Evolutionary conservation across 1,140 invertebrate genomes (phyloP), one percentile per base, ranked within the genome.

Genomic region (Venturia canescens): DNA sequence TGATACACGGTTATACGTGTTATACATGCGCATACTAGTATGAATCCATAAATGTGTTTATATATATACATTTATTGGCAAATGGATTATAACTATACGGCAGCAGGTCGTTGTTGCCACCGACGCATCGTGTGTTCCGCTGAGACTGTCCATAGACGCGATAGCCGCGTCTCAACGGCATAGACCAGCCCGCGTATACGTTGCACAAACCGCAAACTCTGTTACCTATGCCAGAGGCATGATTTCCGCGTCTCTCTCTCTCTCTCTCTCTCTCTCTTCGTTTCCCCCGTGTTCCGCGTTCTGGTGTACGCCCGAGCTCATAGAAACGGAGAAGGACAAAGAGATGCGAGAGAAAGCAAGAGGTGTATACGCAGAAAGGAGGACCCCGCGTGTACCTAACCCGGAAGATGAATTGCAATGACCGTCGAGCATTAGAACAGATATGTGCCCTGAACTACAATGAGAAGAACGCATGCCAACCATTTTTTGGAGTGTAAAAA

Each of bases 231-330:
- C 87, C 80, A 79, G 80, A 82, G 84, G 86, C 82, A 85, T 83
- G 81, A 85, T 88, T 88, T 88, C 87, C 86, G 86, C 85, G 84
- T 87, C 84, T 84, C 83, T 85, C 84, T 87, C 84, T 84, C 83
- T 80, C 77, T 82, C 86, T 80, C 72, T 79, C 60, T 16, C 38
- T 50, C 57, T 23, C 44, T 63, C 74, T 44, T 15, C 34, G 75
- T 31, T 3, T 34, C 79, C 48, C 48, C 21, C 50, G 69, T 4
- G 29, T 57, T 38, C 27, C 53, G 7, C 50, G 11, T 18, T 23
- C 57, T 50, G 13, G 53, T 63, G 74, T 29, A 76, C 74, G 74
- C 53, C 74, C 74, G 74, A 76, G 53, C 74, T 63, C 7, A 34
- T 53, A 57, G 72, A 60, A 60, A 60, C 3, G 1, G 48, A 3